These are phyloP conservation scores for Silurus lanzhouensis DNA, from an alignment of 2,797 vertebrate genomes.

Conservation along the genomic window DNA sequence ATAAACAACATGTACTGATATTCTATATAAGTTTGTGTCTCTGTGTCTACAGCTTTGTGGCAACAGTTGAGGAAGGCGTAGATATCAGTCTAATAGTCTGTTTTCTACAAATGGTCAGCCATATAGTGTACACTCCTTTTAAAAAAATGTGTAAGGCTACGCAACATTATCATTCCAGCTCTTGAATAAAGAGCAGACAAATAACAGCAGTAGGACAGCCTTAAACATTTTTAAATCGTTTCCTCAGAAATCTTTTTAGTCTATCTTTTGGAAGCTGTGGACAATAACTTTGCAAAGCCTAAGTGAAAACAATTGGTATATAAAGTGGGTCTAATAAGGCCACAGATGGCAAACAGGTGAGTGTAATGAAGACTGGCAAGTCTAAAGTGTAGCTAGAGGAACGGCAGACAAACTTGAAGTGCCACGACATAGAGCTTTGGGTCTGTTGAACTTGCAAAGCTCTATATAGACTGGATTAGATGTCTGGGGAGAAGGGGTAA, in stretches of 20 bases:
- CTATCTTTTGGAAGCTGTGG: neutral
- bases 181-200: neutral
- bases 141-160: neutral
- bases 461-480: neutral
- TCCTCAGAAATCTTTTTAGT: neutral
- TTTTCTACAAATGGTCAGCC: neutral
- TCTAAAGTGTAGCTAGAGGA: neutral
- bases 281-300: neutral
- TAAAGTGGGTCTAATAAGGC: slow-evolving; percentile 17
- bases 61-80: neutral
- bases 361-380: slow-evolving; percentile 2
- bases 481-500: neutral
- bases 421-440: neutral
- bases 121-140: neutral
- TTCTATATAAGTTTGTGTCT: neutral
- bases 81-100: neutral
- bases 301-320: neutral
- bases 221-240: slow-evolving; percentile 6
- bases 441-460: neutral
- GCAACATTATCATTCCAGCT: neutral
- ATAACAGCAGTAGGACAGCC: neutral
- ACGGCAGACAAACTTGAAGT: neutral
- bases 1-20: neutral
- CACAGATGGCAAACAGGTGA: neutral
- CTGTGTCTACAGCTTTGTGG: neutral